These are phyloP conservation scores for Leptinotarsa peninsularis DNA, from an alignment of 2,888 invertebrate species.

Conservation along the genomic window DNA sequence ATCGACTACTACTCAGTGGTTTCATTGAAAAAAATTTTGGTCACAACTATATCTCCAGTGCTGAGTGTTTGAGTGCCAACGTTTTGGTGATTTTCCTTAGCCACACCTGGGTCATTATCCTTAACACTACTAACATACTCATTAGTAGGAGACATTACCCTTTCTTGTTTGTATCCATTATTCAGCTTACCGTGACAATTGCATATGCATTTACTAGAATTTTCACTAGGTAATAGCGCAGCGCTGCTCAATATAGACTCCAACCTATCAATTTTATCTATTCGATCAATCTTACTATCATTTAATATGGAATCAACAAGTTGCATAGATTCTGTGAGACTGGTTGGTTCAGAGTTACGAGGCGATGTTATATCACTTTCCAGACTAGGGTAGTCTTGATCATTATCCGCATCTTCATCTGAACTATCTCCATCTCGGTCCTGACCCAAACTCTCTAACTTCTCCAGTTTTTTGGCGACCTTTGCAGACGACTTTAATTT, in stretches of 20 bases:
- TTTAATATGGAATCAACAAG: conserved; percentile 87
- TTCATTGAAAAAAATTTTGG: conserved; percentile 75
- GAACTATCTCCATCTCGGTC: conserved; percentile 76
- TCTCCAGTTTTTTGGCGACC: conserved; percentile 91
- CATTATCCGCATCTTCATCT: conserved; percentile 82
- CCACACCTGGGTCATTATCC: conserved; percentile 62
- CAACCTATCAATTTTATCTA: conserved; percentile 87
- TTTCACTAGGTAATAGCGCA: conserved; percentile 73
- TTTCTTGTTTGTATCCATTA: conserved; percentile 55
- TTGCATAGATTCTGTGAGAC: conserved; percentile 90
- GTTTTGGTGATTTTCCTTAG: conserved; percentile 68
- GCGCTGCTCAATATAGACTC: conserved; percentile 88
- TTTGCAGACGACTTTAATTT: conserved; percentile 91
- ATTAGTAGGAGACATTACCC: conserved; percentile 61
- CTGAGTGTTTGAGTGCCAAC: conserved; percentile 87
- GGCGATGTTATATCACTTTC: conserved; percentile 83
- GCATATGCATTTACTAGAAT: conserved; percentile 65
- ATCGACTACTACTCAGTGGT: conserved; percentile 50
- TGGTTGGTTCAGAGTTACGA: conserved; percentile 82
- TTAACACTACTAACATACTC: conserved; percentile 55
- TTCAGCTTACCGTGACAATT: conserved; percentile 68
- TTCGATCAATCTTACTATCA: conserved; percentile 84
- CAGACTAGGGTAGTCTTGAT: conserved; percentile 81
- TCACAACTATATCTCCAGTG: conserved; percentile 93
- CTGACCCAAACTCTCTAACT: conserved; percentile 84